Evolutionary conservation across 2,888 invertebrate genomes (phyloP), one percentile per base, ranked within the genome.

Genomic region (Nomada flava): DNA sequence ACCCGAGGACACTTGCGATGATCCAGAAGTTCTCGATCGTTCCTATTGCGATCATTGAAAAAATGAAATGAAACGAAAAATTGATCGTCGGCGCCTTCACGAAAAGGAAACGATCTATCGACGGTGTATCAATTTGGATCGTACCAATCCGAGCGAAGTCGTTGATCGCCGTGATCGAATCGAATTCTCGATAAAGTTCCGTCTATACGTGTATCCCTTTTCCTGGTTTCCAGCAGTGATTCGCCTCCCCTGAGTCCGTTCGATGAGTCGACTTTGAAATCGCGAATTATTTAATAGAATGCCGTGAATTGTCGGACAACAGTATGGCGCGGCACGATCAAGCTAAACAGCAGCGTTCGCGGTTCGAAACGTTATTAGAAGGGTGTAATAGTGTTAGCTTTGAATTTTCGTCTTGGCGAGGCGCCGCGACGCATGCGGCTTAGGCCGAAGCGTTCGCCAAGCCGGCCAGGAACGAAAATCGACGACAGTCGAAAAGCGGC

Each of bases 321-420:
- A 90, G 87, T 90, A 90, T 89, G 91, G 91, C 93, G 92, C 92
- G 92, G 91, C 91, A 92, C 93, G 92, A 93, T 94, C 94, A 94
- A 95, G 95, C 95, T 94, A 95, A 95, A 94, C 95, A 90, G 95
- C 95, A 92, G 92, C 91, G 91, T 87, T 92, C 93, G 93, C 93
- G 91, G 93, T 94, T 94, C 93, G 93, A 91, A 92, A 94, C 94
- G 94, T 93, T 94, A 88, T 88, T 89, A 83, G 85, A 77, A 53
- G 76, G 77, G 69, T 55, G 84, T 77, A 76, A 81, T 64, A 77
- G 77, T 78, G 82, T 79, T 85, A 71, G 86, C 86, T 82, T 83
- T 79, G 82, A 80, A 88, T 85, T 86, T 82, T 85, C 86, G 73
- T 78, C 71, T 86, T 90, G 91, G 91, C 92, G 85, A 90, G 82